Percentiles rank a stretch among this genome's conserved stretches.
Conservation (phyloP, 1,140 invertebrate genomes). For the Drosophila sechellia region DNA sequence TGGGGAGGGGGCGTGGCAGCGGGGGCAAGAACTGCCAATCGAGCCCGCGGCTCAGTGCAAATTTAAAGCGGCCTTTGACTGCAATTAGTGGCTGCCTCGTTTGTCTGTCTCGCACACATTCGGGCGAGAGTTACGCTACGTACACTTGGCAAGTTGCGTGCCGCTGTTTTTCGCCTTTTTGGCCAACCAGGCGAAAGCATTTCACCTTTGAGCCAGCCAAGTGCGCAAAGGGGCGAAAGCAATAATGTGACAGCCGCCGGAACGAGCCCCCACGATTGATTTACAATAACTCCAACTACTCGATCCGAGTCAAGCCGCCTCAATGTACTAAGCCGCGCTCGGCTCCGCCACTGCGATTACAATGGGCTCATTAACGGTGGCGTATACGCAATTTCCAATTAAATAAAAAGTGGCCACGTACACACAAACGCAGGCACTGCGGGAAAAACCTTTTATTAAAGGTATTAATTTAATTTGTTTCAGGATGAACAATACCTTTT, state of each 20-base stretch:
- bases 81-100: conserved; percentile 76
- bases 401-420: conserved; percentile 64
- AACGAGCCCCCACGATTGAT: conserved; percentile 66
- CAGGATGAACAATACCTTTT: not conserved
- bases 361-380: conserved; percentile 74
- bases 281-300: conserved; percentile 77
- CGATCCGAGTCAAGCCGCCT: conserved; percentile 17
- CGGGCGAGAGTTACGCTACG: conserved; percentile 34
- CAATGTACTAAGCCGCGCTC: conserved; percentile 21
- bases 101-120: conserved; percentile 58
- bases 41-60: conserved; percentile 38
- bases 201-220: conserved; percentile 49
- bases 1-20: not conserved
- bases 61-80: conserved; percentile 80
- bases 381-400: conserved; percentile 79
- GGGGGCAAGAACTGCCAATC: conserved; percentile 39
- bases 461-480: no score
- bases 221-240: conserved; percentile 35
- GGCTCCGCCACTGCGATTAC: conserved; percentile 44
- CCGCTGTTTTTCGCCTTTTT: conserved; percentile 25
- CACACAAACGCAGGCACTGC: conserved; percentile 13
- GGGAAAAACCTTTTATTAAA: not conserved
- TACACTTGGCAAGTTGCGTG: conserved; percentile 58
- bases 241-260: conserved; percentile 31
- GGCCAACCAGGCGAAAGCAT: conserved; percentile 2